Evolutionary conservation across 2,888 invertebrate genomes (phyloP), one percentile per base, ranked within the genome.

Genomic region (Drosophila acutilabella): DNA sequence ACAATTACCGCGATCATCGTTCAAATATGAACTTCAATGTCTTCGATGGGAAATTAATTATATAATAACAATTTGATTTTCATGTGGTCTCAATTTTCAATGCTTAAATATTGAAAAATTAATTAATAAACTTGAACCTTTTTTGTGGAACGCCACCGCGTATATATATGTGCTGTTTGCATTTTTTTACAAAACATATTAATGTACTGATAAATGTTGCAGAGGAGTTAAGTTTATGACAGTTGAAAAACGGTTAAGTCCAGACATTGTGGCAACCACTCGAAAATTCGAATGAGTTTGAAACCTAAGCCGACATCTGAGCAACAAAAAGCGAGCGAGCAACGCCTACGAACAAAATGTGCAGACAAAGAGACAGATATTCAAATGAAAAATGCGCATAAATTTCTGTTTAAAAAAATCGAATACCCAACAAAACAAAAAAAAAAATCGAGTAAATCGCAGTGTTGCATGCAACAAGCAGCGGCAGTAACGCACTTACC

Each of bases 151-250:
- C 23, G 23, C 23, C 23, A 23, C 23, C 6, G 6, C 23, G 18
- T 18, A 16, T 48, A 11, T 16, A 2, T 26, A 26, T 5, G 14
- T 3, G 30, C 16, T 11, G 18, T 0, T 6, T 42, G 33, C 33
- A 48, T 26, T 20, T 36, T 42, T 60, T 60, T 65, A 60, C 54
- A 38, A 51, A 66, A 71, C 57, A 71, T 74, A 81, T 81, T 85
- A 85, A 88, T 86, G 78, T 86, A 62, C 89, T 86, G 87, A 80
- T 89, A 89, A 88, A 89, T 89, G 81, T 67, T 89, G 88, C 89
- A 90, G 90, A 88, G 88, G 89, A 89, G 89, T 89, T 80, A 20
- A 26, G 45, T 52, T 78, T 53, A 78, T 48, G 71, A 71, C 68
- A 58, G 36, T 36, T 36, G 11, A 13, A 36, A 36, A 47, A 57